Base-by-base conservation (phyloP, 64 coral and sea anemone species). In the Actinia equina region DNA sequence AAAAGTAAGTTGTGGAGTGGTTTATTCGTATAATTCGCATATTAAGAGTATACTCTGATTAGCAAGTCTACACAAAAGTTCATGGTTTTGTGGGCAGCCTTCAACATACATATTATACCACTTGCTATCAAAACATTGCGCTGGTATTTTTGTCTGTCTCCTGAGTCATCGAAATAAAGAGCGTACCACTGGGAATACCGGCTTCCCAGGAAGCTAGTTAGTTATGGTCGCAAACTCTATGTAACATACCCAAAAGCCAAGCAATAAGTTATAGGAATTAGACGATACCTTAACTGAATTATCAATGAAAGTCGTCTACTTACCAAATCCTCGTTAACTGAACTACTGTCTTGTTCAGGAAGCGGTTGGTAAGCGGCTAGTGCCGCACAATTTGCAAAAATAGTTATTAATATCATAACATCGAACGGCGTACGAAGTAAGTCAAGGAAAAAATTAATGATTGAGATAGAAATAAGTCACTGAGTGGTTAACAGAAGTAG, bases 371-470 rank as follows among this genome's bases (percentile, higher is more conserved):
- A 95, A 12, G 97, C 97, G 13, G 97, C 97, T 44, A 99, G 55
- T 51, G 97, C 97, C 7, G 97, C 97, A 89, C 97, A 99, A 80
- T 99, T 99, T 11, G 97, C 97, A 81, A 99, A 99, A 95, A 99
- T 99, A 78, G 97, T 99, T 83, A 99, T 93, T 86, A 99, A 81
- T 95, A 99, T 99, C 93, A 99, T 89, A 79, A 99, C 93, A 87
- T 99, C 97, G 83, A 99, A 99, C 42, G 97, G 97, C 87, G 83
- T 99, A 65, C 87, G 82, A 26, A 45, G 30, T 79, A 74, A 87
- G 94, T 99, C 85, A 99, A 93, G 97, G 64, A 69, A 82, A 93
- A 85, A 20, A 60, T 60, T 3, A 61, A 63, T 62, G 56, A 60
- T 17, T 43, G 22, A 59, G 30, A 19, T 19, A 59, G 27, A 43